Base-by-base conservation (phyloP, 2,888 invertebrate genomes). In the Tetropium fuscum region DNA sequence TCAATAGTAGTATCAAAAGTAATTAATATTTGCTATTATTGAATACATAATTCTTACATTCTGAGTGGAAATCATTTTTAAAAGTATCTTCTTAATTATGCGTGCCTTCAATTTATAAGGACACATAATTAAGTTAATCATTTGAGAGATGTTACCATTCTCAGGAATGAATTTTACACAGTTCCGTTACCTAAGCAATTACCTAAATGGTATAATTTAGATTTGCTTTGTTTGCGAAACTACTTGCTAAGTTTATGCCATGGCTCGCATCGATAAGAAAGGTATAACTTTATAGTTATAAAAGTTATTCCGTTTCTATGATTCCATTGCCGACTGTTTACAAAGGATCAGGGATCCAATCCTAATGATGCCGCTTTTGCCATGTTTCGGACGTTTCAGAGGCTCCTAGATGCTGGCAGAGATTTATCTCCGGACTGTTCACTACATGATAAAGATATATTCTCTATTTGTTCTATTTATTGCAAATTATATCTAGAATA, bases 321-420 rank as follows among this genome's bases (percentile, higher is more conserved):
- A 54, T 54, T 43, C 43, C 47, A 30, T 44, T 30, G 55, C 55
- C 45, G 45, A 38, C 51, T 75, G 74, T 76, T 77, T 76, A 66
- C 67, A 70, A 69, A 76, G 74, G 75, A 75, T 75, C 74, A 45
- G 45, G 32, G 64, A 67, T 60, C 63, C 57, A 73, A 75, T 75
- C 75, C 75, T 61, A 67, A 64, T 58, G 68, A 68, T 68, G 71
- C 68, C 66, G 72, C 68, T 68, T 71, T 74, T 75, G 74, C 73
- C 77, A 75, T 74, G 77, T 76, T 76, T 73, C 74, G 70, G 75
- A 74, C 67, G 69, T 77, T 76, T 65, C 48, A 53, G 53, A 53
- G 61, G 57, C 57, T 57, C 48, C 48, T 20, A 48, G 40, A 54
- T 66, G 62, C 45, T 48, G 38, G 48, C 32, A 57, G 27, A 61